phyloP scores from a whole-genome alignment of 64 coral and sea anemone species.

The Pocillopora verrucosa region DNA sequence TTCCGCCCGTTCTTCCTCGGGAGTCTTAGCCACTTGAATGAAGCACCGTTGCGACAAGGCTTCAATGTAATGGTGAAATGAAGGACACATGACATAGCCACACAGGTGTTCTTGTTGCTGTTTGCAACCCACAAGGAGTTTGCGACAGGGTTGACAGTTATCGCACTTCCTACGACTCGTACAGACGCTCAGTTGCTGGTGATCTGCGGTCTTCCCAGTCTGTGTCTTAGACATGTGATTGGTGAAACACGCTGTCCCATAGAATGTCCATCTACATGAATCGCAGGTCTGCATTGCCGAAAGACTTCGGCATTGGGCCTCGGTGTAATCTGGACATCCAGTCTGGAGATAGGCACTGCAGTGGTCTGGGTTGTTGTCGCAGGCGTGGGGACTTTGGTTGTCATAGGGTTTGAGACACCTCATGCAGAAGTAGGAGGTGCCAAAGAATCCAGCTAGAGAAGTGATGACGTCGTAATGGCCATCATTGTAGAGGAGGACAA shows the following conservation, averaged over 20 bases:
- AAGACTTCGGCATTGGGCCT: too few relatives aligned
- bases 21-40: slow-evolving; percentile 1
- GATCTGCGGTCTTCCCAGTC: background rate
- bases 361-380: slow-evolving; percentile 10
- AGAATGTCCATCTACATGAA: background rate
- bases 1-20: slow-evolving; percentile 1
- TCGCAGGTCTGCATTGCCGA: background rate
- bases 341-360: background rate
- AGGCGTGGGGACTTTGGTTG: slow-evolving; percentile 1
- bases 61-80: slow-evolving; percentile 21
- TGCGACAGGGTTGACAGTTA: background rate
- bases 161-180: background rate
- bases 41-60: slow-evolving; percentile 7
- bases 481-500: background rate
- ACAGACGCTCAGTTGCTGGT: background rate
- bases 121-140: background rate
- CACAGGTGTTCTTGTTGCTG: background rate
- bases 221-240: background rate
- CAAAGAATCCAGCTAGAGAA: background rate
- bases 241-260: background rate
- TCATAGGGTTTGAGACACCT: background rate
- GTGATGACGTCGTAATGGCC: background rate
- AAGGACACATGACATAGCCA: background rate
- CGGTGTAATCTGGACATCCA: background rate
- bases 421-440: background rate